phyloP scores from a whole-genome alignment of 1,140 invertebrate genomes.

The Cydia fagiglandana region DNA sequence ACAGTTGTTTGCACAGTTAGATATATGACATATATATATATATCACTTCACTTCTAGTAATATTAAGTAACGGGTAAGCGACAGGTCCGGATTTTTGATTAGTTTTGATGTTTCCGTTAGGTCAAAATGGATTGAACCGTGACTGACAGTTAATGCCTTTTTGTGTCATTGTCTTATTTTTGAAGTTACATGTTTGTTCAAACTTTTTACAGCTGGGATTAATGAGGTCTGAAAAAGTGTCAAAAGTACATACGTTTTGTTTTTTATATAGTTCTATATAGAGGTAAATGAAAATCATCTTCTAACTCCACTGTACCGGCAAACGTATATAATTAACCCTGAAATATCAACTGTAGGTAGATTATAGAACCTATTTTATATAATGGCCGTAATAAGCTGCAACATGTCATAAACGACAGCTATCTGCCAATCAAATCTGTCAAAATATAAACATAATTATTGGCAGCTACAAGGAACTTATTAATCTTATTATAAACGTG shows the following conservation, averaged over 20 bases:
- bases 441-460: slow-evolving; percentile 26
- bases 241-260: too few species aligned
- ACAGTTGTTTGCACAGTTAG: slow-evolving; percentile 11
- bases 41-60: background rate
- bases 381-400: background rate
- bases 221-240: too few species aligned
- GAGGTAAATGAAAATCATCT: too few species aligned
- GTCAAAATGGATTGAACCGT: background rate
- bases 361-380: background rate
- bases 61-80: slow-evolving; percentile 1
- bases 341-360: background rate
- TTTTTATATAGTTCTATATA: too few species aligned
- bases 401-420: background rate
- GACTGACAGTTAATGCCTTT: too few species aligned
- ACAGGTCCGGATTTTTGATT: slow-evolving; percentile 13
- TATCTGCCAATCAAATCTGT: background rate
- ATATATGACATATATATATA: too few species aligned
- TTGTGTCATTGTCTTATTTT: too few species aligned
- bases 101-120: background rate
- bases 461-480: slow-evolving; percentile 4
- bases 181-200: too few species aligned
- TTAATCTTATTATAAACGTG: background rate
- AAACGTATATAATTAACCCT: background rate
- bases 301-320: too few species aligned
- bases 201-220: too few species aligned